Evolutionary conservation across 2,113 vertebrate species (phyloP).

Genomic region (Cyanocitta stelleri): DNA sequence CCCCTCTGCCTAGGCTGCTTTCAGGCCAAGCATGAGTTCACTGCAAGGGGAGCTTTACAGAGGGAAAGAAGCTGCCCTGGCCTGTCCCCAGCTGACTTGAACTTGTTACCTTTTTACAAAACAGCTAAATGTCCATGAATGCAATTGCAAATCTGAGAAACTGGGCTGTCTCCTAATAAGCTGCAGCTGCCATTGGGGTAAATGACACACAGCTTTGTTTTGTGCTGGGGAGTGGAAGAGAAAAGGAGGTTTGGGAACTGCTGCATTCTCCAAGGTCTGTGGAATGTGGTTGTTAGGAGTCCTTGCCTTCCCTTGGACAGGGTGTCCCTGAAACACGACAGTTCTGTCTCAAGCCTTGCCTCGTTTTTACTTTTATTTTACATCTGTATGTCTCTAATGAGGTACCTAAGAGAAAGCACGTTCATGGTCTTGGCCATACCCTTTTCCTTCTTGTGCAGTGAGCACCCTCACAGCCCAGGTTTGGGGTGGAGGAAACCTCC

Average conservation of each 20-base stretch:
- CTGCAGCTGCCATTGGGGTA: neutral
- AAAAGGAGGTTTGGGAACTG: neutral
- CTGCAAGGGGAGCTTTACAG: neutral
- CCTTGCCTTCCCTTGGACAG: neutral
- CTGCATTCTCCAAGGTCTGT: neutral
- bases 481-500: neutral
- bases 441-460: neutral
- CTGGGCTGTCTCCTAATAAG: neutral
- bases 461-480: rapidly evolving
- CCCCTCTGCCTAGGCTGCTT: neutral
- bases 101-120: neutral
- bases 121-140: neutral
- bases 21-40: neutral
- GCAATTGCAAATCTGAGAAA: neutral
- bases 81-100: neutral
- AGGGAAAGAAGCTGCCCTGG: neutral
- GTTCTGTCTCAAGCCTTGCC: neutral
- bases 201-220: neutral
- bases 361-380: neutral
- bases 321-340: neutral
- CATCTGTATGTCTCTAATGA: neutral
- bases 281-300: rapidly evolving
- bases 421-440: rapidly evolving
- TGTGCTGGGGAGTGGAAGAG: rapidly evolving
- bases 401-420: rapidly evolving